These are phyloP conservation scores for Brachynemurus nebulosus DNA, from an alignment of 2,888 invertebrate genomes.

Conservation along the genomic window DNA sequence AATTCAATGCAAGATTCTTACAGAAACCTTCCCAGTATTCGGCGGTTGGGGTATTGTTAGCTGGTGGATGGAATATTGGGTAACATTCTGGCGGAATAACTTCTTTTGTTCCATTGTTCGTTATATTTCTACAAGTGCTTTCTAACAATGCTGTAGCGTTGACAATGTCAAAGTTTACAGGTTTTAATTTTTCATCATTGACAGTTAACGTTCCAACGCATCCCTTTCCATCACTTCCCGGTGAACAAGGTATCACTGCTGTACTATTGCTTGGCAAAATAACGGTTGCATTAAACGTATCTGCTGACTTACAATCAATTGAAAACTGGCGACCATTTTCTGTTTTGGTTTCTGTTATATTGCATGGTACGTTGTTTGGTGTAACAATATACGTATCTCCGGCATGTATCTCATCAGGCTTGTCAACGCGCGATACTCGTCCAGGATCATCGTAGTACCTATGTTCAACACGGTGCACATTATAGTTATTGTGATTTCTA, in stretches of 20 bases:
- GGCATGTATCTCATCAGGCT: background rate
- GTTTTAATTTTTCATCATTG: slow-evolving; percentile 3
- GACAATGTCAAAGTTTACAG: slow-evolving; percentile 6
- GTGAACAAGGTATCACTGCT: slow-evolving; percentile 7
- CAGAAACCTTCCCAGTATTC: background rate
- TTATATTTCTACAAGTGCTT: background rate
- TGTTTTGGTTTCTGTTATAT: slow-evolving; percentile 7
- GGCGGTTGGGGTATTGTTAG: background rate
- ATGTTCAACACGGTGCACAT: slow-evolving; percentile 1
- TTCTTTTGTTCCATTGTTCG: background rate
- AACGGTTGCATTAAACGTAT: slow-evolving; percentile 8
- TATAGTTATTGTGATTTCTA: slow-evolving; percentile 7
- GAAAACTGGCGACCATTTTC: background rate
- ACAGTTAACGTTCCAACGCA: slow-evolving; percentile 5
- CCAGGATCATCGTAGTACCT: background rate
- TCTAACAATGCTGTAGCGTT: slow-evolving; percentile 1
- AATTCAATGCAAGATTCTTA: background rate
- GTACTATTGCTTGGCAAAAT: slow-evolving; percentile 9
- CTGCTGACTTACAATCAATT: slow-evolving; percentile 5
- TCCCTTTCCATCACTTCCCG: background rate
- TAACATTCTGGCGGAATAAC: background rate
- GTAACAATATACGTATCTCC: slow-evolving; percentile 10
- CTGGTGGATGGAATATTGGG: background rate
- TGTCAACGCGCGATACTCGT: background rate
- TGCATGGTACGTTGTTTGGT: slow-evolving; percentile 9